These are phyloP conservation scores for Ephestia elutella DNA, from an alignment of 1,140 invertebrate genomes.

Conservation along the genomic window DNA sequence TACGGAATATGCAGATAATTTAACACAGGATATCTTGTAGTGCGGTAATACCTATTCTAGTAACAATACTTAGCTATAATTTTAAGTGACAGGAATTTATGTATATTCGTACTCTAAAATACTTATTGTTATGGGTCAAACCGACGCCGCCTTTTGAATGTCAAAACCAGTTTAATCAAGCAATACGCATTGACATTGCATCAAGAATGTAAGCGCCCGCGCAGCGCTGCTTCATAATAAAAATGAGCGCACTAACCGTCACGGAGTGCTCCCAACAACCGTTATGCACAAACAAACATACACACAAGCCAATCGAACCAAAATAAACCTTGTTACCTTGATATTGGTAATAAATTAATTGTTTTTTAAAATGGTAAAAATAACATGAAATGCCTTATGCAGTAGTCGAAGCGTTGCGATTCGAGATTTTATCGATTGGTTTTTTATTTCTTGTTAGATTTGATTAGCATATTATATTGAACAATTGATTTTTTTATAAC, in stretches of 20 bases:
- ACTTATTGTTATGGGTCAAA: neutral
- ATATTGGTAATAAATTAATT: neutral
- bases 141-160: neutral
- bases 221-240: neutral
- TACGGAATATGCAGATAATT: no score
- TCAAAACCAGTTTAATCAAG: conserved; percentile 3
- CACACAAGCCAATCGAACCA: neutral
- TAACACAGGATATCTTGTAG: no score
- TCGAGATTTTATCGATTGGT: neutral
- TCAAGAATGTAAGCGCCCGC: neutral
- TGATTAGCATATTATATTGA: neutral
- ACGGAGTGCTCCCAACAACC: neutral
- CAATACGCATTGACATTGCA: conserved; percentile 3
- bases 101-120: no score
- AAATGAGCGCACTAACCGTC: conserved; percentile 1
- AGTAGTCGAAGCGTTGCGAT: neutral
- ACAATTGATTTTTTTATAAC: no score
- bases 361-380: neutral
- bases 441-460: neutral
- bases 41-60: no score
- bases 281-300: neutral
- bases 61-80: no score
- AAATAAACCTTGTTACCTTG: neutral
- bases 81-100: no score
- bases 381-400: neutral